Evolutionary conservation across 2,797 vertebrate genomes (phyloP).

Genomic region (Alcedo quadribrachys): DNA sequence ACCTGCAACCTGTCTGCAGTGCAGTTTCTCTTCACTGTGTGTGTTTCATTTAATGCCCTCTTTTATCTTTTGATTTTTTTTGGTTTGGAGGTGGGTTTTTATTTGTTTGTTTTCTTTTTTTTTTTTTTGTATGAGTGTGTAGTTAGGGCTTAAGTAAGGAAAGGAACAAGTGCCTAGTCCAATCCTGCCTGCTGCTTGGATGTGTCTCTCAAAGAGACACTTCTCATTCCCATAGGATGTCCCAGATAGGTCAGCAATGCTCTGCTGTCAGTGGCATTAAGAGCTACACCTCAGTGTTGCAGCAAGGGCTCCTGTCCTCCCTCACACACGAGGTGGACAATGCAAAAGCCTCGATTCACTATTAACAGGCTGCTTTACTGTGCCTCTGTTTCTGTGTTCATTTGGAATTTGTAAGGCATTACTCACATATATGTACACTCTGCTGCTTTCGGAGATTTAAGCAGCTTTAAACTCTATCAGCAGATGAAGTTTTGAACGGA

Average conservation of each 20-base stretch:
- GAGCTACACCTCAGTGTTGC: neutral
- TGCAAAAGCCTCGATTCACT: neutral
- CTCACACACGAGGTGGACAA: neutral
- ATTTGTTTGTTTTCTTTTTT: neutral
- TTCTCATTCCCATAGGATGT: neutral
- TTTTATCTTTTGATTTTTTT: neutral
- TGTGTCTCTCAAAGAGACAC: neutral
- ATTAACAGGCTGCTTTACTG: neutral
- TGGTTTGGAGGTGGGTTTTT: no score
- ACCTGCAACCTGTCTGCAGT: fast-evolving
- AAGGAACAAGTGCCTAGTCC: conserved; percentile 9
- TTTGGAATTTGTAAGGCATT: neutral
- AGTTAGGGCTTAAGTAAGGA: neutral
- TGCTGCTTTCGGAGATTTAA: conserved; percentile 30
- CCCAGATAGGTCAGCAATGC: conserved; percentile 35
- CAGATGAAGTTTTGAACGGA: neutral
- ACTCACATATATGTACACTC: fast-evolving
- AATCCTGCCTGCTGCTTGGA: neutral
- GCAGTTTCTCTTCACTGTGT: neutral
- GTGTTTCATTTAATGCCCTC: neutral
- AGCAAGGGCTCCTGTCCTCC: neutral
- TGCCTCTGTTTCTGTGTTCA: neutral
- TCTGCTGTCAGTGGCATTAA: neutral
- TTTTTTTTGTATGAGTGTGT: neutral
- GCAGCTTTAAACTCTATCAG: conserved; percentile 1